Evolutionary conservation across 2,888 invertebrate genomes (phyloP), one percentile per base, ranked within the genome.

Genomic region (Apotomis betuletana): DNA sequence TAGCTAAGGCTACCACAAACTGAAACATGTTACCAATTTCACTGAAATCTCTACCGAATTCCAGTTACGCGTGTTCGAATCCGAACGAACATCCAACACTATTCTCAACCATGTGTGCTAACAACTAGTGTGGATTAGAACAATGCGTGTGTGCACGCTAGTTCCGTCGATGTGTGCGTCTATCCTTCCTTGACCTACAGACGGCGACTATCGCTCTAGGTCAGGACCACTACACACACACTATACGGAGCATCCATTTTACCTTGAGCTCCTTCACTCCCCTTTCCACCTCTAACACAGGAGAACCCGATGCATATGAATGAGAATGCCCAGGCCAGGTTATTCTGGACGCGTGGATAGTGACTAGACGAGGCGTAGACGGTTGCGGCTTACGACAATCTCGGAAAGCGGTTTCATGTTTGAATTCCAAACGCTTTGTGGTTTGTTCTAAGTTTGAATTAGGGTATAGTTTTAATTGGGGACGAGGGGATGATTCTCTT

Each of bases 151-250:
- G 67, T 63, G 55, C 58, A 41, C 46, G 65, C 63, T 15, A 64
- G 57, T 59, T 65, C 12, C 52, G 52, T 62, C 38, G 15, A 70
- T 73, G 75, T 76, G 75, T 75, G 77, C 83, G 90, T 92, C 84
- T 90, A 90, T 90, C 92, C 91, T 92, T 92, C 90, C 91, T 91
- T 92, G 92, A 93, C 92, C 92, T 92, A 92, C 88, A 90, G 88
- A 83, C 87, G 83, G 79, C 87, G 87, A 90, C 90, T 90, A 89
- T 87, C 88, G 85, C 85, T 88, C 88, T 92, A 92, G 92, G 92
- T 93, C 92, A 92, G 92, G 90, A 90, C 83, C 87, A 88, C 90
- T 89, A 89, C 87, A 87, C 84, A 55, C 27, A 86, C 82, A 83
- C 89, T 89, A 89, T 82, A 85, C 83, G 83, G 79, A 77, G 80